Percentiles rank a stretch among this genome's conserved stretches.
These are phyloP conservation scores for Paradisaea rubra DNA, from an alignment of 2,113 vertebrate species.

Conservation along the genomic window DNA sequence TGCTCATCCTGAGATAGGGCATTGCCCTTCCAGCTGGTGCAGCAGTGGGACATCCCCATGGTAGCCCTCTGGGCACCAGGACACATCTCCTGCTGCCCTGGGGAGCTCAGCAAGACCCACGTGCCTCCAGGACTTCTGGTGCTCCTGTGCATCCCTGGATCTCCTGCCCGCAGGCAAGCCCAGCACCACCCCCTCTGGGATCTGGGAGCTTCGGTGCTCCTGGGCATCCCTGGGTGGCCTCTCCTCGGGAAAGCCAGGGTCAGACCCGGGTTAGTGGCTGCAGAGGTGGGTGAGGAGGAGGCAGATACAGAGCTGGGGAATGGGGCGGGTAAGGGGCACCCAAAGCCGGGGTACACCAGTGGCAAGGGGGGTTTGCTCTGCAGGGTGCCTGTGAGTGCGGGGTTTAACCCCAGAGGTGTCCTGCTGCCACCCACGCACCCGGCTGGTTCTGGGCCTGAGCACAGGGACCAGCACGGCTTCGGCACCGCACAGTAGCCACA, in stretches of 20 bases:
- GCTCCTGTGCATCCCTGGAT: background rate
- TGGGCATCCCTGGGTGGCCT: background rate
- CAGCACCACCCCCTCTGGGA: background rate
- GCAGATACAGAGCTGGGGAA: background rate
- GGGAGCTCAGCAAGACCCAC: background rate
- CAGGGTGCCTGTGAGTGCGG: background rate
- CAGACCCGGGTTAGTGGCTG: background rate
- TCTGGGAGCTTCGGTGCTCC: background rate
- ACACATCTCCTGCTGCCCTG: background rate
- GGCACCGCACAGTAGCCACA: too few relatives aligned
- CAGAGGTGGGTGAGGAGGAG: background rate
- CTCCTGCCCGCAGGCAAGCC: background rate
- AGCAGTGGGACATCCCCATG: background rate
- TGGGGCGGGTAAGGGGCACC: background rate
- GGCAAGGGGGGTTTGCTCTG: background rate
- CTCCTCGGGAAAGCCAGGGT: background rate
- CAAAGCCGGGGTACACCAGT: background rate
- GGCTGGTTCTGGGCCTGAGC: background rate
- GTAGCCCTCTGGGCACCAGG: background rate
- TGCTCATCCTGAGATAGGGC: background rate
- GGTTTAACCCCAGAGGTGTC: background rate
- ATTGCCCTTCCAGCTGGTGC: background rate
- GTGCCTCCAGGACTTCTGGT: background rate
- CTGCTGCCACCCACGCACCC: background rate
- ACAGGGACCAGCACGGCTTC: fast-evolving